Evolutionary conservation across 2,797 vertebrate genomes (phyloP), one percentile per base, ranked within the genome.

Genomic region (Epinephelus malabaricus): DNA sequence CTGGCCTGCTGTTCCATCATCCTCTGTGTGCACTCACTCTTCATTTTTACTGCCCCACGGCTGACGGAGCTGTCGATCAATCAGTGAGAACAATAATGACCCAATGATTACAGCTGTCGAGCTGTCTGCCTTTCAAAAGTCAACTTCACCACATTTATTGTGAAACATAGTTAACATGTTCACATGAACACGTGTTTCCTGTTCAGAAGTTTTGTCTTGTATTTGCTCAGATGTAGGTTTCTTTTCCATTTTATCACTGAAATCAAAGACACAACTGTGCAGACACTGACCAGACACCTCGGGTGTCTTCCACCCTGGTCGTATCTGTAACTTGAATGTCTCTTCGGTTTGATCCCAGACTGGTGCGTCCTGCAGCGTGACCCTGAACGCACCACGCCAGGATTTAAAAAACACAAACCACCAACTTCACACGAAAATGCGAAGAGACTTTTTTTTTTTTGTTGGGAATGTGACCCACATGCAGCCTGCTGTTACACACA

Each of bases 351-450:
- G 2, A 27, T 53, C 38, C 27, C 25, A 13, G 25, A 14, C 51
- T 21, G 70, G 46, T 21, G 71, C 38, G 1, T 53, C 69, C 58
- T 14, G 18, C 62, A 46, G 67, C 1, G n/a, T 17, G 72, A 58
- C 73, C 69, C 64, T 73, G 73, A 80, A 76, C 14, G 53, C 73
- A 79, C 63, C 73, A 69, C 49, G 5, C 0, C 71, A 46, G n/a
- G 17, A 50, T 56, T 51, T 62, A 1, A 11, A 43, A 56, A 38
- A 56, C 56, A 64, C n/a, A 60, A 67, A 38, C 1, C 30, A 43
- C 13, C 2, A 17, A 21, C 54, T 47, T 50, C n/a, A 62, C 49
- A 30, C n/a, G 6, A 6, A 47, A 64, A 56, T 19, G 53, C 15
- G 38, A 46, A 43, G 21, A 66, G 21, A 4, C 18, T 14, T 51